A percentile compares a stretch with the other conserved stretches of the same genome.
phyloP scores from a whole-genome alignment of 2,113 vertebrate genomes.

The Gavia stellata region DNA sequence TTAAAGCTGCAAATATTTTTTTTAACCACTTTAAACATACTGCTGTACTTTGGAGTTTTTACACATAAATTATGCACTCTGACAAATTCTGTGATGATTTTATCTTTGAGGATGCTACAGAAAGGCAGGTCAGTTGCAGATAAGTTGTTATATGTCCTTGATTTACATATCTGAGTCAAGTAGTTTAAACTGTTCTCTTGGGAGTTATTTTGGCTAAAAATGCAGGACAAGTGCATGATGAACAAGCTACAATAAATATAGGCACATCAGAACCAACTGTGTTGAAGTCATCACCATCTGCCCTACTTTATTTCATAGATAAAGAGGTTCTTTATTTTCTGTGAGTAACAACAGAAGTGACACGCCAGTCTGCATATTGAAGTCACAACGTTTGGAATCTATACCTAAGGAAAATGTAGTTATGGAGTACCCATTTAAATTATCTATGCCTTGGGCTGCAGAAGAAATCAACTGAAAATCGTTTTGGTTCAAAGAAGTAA shows the following conservation, averaged over 20 bases:
- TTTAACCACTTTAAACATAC: background rate
- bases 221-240: background rate
- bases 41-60: background rate
- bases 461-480: background rate
- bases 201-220: background rate
- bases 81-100: background rate
- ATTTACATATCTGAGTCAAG: background rate
- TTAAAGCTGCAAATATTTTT: background rate
- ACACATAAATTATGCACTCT: background rate
- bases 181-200: background rate
- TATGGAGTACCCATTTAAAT: background rate
- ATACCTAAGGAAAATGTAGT: background rate
- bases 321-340: background rate
- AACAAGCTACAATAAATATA: background rate
- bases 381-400: background rate
- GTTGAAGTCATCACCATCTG: background rate
- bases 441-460: background rate
- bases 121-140: background rate
- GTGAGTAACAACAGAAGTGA: background rate
- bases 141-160: background rate
- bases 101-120: background rate
- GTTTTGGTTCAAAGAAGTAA: background rate
- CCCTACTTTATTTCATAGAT: background rate
- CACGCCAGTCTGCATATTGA: accelerated
- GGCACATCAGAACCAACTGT: background rate